Evolutionary conservation across 2,888 invertebrate species (phyloP).

Genomic region (Agrilus biguttatus): DNA sequence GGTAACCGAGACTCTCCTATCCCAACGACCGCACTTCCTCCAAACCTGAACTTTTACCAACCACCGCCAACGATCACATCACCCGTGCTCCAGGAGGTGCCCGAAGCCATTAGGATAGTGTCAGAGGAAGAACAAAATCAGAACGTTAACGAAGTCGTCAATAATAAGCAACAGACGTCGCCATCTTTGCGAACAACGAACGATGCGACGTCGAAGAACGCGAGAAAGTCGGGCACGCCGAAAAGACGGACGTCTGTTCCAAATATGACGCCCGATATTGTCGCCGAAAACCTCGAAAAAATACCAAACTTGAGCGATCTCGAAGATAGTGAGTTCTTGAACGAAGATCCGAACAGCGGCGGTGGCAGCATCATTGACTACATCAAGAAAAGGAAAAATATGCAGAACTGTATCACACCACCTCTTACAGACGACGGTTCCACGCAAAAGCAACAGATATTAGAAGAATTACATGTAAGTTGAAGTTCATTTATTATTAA

Average conservation of each 20-base stretch:
- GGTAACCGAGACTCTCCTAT: conserved; percentile 26
- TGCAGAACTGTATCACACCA: conserved; percentile 15
- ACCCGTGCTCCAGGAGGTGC: conserved; percentile 41
- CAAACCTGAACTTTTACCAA: conserved; percentile 27
- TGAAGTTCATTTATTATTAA: conserved; percentile 1
- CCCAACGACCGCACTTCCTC: conserved; percentile 17
- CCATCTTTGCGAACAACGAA: conserved; percentile 7
- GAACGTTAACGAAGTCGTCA: no score
- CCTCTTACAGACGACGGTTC: conserved; percentile 42
- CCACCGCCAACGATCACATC: conserved; percentile 24
- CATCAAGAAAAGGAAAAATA: conserved; percentile 29
- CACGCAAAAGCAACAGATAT: conserved; percentile 52
- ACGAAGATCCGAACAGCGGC: conserved; percentile 31
- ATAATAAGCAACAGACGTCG: conserved; percentile 2
- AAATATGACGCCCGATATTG: conserved; percentile 1
- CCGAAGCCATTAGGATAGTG: conserved; percentile 41
- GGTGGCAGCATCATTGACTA: conserved; percentile 27
- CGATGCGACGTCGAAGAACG: conserved; percentile 5
- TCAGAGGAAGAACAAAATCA: conserved; percentile 31
- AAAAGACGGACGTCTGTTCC: background rate
- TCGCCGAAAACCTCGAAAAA: background rate
- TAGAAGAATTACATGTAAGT: conserved; percentile 46
- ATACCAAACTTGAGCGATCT: conserved; percentile 19
- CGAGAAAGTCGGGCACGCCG: conserved; percentile 11
- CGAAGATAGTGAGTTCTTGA: conserved; percentile 28